Base-by-base conservation (phyloP, 2,888 invertebrate species). In the Cephus sareptanus region DNA sequence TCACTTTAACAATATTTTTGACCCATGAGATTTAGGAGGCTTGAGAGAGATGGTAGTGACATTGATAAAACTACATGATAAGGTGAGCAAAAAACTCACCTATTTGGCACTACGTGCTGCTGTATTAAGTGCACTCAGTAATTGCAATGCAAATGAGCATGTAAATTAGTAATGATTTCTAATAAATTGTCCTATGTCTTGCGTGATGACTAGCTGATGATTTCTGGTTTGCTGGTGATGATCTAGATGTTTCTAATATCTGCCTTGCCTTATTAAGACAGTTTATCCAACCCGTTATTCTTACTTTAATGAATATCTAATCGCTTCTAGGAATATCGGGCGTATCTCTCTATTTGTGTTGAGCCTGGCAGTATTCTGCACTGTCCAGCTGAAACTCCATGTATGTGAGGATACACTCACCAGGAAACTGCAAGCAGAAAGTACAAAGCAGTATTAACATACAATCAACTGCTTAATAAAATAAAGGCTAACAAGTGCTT, bases 321-420 rank as follows among this genome's bases (percentile, higher is more conserved):
- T 81, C 82, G 83, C 75, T 82, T 79, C 83, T 82, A 81, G 81
- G 83, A 81, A 82, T 78, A 81, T 81, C 84, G 85, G 85, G 83
- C 86, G 88, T 87, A 86, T 89, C 89, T 88, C 93, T 94, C 95
- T 97, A 97, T 97, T 97, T 97, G 97, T 98, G 98, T 96, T 98
- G 98, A 93, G 98, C 98, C 95, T 97, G 97, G 96, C 98, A 98
- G 95, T 97, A 98, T 94, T 98, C 98, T 94, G 97, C 97, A 94
- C 97, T 98, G 95, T 97, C 97, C 95, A 97, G 96, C 94, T 97
- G 96, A 97, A 98, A 98, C 97, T 97, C 97, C 97, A 97, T 97
- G 96, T 96, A 97, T 96, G 96, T 96, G 95, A 95, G 96, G 95
- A 96, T 95, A 94, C 95, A 95, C 96, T 95, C 95, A 94, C 95